phyloP scores from a whole-genome alignment of 2,113 vertebrate genomes.

The Sturnira hondurensis region DNA sequence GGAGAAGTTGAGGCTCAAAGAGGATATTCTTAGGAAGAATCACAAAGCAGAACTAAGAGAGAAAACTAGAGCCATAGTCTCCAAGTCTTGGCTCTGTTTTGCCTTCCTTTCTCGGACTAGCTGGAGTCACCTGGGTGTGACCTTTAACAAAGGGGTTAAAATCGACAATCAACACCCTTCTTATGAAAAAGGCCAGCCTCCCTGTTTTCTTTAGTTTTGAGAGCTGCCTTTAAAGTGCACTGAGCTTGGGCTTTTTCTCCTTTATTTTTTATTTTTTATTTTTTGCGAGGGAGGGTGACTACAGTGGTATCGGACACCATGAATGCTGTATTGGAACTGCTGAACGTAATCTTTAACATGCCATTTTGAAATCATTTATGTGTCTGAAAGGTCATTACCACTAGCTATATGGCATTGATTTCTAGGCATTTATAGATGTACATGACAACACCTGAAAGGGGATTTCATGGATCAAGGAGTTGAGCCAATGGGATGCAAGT shows the following conservation, averaged over 20 bases:
- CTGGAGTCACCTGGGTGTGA: neutral
- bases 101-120: neutral
- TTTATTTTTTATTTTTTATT: neutral
- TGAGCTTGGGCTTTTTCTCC: neutral
- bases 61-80: neutral
- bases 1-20: neutral
- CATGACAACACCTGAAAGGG: conserved; percentile 43
- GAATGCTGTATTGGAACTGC: conserved; percentile 52
- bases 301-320: conserved; percentile 50
- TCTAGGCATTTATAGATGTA: conserved; percentile 67
- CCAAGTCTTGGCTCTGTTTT: too few species aligned
- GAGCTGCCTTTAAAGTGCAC: neutral
- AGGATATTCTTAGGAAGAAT: neutral
- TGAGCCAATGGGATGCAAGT: conserved; percentile 11
- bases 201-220: neutral
- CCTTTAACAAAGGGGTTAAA: neutral
- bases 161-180: too few species aligned
- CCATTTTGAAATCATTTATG: conserved; percentile 65
- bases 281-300: neutral
- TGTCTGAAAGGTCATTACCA: conserved; percentile 67
- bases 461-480: conserved; percentile 46
- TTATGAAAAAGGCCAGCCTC: neutral
- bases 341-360: conserved; percentile 63
- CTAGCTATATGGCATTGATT: conserved; percentile 69
- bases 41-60: neutral